phyloP scores from a whole-genome alignment of 2,888 invertebrate genomes.

The Thyatira batis region DNA sequence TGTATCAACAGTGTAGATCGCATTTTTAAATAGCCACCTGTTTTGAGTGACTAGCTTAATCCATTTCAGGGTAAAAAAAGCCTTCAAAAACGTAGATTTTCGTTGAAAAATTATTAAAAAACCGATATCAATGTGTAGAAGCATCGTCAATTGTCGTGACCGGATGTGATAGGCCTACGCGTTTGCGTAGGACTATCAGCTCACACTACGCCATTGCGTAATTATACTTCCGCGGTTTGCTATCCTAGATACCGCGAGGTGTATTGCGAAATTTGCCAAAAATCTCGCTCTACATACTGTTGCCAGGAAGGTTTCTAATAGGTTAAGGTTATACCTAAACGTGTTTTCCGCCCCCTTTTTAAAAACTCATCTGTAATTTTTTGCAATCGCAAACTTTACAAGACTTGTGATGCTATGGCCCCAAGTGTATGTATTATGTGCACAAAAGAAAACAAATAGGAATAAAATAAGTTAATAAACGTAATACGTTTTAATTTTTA shows the following conservation, averaged over 20 bases:
- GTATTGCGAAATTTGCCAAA: slow-evolving; percentile 75
- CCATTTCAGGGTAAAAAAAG: neutral
- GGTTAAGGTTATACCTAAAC: neutral
- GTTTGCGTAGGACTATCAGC: too few species aligned
- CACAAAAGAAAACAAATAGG: too few species aligned
- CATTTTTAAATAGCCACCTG: too few species aligned
- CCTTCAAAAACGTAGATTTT: neutral
- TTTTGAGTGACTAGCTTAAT: too few species aligned
- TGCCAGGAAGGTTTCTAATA: slow-evolving; percentile 7
- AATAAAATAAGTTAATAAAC: neutral
- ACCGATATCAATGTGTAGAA: slow-evolving; percentile 25
- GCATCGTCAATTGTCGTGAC: slow-evolving; percentile 26
- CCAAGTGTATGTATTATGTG: too few species aligned
- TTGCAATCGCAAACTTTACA: too few species aligned
- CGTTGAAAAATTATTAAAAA: slow-evolving; percentile 24
- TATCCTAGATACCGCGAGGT: slow-evolving; percentile 59
- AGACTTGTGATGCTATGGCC: too few species aligned
- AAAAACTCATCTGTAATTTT: too few species aligned
- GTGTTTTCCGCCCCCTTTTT: neutral
- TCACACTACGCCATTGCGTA: too few species aligned
- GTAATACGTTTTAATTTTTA: neutral
- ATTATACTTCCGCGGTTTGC: slow-evolving; percentile 55
- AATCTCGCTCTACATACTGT: slow-evolving; percentile 15
- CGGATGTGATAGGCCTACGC: slow-evolving; percentile 58
- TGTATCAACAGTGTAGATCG: too few species aligned